Evolutionary conservation across 23 tunicate genomes (phyloP).

Genomic region (Halocynthia roretzi): DNA sequence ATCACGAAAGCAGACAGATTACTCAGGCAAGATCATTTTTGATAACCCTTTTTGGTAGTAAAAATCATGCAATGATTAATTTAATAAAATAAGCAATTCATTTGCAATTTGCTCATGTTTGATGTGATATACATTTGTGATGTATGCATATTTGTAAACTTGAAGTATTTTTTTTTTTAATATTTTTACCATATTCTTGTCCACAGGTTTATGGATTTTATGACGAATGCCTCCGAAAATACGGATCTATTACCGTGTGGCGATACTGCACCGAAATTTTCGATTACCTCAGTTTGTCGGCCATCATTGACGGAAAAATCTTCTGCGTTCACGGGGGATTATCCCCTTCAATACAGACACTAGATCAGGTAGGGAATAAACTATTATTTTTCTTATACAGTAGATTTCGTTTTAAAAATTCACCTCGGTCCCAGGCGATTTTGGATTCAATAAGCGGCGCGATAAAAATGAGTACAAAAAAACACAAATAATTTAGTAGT

Average conservation of each 20-base stretch:
- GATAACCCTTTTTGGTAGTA: too few relatives aligned
- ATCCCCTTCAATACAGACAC: slow-evolving; percentile 83
- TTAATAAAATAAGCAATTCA: too few relatives aligned
- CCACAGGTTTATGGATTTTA: slow-evolving; percentile 92
- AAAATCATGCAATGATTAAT: too few relatives aligned
- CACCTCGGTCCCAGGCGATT: too few relatives aligned
- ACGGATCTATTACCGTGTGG: slow-evolving; percentile 98
- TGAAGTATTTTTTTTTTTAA: background rate
- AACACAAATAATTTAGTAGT: too few relatives aligned
- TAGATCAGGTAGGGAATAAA: slow-evolving; percentile 47
- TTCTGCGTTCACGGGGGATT: slow-evolving; percentile 97
- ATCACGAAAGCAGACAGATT: slow-evolving; percentile 95
- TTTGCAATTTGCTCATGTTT: too few relatives aligned
- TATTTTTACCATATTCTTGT: background rate
- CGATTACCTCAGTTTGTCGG: slow-evolving; percentile 88
- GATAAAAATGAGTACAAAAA: too few relatives aligned
- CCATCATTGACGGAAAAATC: slow-evolving; percentile 89
- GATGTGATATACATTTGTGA: background rate
- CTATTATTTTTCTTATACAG: background rate
- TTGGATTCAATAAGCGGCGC: too few relatives aligned
- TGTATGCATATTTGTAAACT: background rate
- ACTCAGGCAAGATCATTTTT: slow-evolving; percentile 45
- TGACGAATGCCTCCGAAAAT: slow-evolving; percentile 93
- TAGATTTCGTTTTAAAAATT: background rate
- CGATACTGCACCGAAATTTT: slow-evolving; percentile 92